These are phyloP conservation scores for Otis tarda DNA, from an alignment of 2,113 vertebrate genomes.

Conservation along the genomic window DNA sequence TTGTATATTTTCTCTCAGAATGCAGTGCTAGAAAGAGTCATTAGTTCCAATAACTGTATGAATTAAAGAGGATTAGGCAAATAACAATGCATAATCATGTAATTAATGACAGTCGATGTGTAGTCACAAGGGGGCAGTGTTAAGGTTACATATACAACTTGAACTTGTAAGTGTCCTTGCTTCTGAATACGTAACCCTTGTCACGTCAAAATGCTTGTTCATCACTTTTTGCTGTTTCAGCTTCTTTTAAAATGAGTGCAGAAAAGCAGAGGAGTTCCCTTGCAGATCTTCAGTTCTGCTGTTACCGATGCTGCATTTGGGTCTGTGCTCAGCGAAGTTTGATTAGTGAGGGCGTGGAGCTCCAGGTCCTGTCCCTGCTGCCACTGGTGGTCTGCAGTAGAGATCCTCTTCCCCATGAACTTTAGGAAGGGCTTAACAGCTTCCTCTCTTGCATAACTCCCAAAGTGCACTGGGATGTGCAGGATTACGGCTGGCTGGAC, in stretches of 20 bases:
- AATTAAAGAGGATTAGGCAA: not conserved
- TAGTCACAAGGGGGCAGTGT: constrained; percentile 62
- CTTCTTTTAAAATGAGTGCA: not conserved
- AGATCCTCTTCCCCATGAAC: not conserved
- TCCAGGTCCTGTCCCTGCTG: not conserved
- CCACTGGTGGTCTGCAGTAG: not conserved
- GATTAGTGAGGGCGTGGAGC: not conserved
- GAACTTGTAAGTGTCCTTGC: not conserved
- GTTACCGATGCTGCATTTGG: not conserved
- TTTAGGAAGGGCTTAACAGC: constrained; percentile 15
- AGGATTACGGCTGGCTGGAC: not conserved
- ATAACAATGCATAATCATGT: not conserved
- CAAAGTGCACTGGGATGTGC: not conserved
- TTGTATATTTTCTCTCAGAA: not conserved
- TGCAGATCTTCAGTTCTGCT: not conserved
- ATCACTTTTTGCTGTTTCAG: not conserved
- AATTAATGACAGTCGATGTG: not conserved
- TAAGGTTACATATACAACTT: constrained; percentile 1
- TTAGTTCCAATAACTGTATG: not conserved
- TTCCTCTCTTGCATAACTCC: constrained; percentile 17
- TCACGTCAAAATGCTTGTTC: not conserved
- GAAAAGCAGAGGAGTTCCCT: not conserved
- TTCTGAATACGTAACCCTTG: not conserved
- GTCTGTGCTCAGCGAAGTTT: not conserved
- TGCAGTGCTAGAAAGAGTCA: not conserved